phyloP scores from a whole-genome alignment of 1,140 invertebrate species.

The Drosophila lacteicornis region DNA sequence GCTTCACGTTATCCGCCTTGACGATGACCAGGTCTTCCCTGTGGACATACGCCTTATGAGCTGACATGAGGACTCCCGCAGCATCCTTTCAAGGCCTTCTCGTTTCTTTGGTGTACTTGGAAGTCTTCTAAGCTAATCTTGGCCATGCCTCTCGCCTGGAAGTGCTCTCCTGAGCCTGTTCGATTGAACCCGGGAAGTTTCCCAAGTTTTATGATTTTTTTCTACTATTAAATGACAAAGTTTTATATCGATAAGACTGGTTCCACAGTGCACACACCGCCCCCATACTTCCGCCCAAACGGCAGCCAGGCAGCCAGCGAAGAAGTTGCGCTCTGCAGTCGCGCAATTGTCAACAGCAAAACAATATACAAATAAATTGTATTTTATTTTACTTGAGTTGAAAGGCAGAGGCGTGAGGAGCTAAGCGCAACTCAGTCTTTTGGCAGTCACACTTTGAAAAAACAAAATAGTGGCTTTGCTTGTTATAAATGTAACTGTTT shows the following conservation, averaged over 20 bases:
- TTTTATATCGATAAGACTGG: not conserved
- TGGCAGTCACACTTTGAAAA: constrained; percentile 34
- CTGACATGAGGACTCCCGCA: not conserved
- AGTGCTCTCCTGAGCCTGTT: too few relatives aligned
- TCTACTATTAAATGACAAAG: not conserved
- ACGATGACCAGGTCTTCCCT: too few relatives aligned
- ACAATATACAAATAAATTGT: constrained; percentile 75
- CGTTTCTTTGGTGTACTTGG: not conserved
- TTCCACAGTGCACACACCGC: constrained; percentile 4
- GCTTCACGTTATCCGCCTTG: too few relatives aligned
- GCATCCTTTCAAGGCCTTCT: not conserved
- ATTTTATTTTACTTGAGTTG: constrained; percentile 74
- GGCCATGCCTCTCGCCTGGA: too few relatives aligned
- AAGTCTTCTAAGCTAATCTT: too few relatives aligned
- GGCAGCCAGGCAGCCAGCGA: not conserved
- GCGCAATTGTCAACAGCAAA: constrained; percentile 68
- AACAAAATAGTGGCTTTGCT: not conserved
- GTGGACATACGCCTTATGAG: too few relatives aligned
- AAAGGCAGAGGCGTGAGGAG: constrained; percentile 45
- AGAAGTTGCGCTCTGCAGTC: constrained; percentile 33
- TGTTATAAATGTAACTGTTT: too few relatives aligned
- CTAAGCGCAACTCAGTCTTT: constrained; percentile 43
- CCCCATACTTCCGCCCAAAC: too few relatives aligned
- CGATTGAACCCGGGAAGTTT: not conserved
- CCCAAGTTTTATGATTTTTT: not conserved